A percentile compares a stretch with the other conserved stretches of the same genome.
These are phyloP conservation scores for Bathynomus jamesi DNA, from an alignment of 1,140 invertebrate species.

Conservation along the genomic window DNA sequence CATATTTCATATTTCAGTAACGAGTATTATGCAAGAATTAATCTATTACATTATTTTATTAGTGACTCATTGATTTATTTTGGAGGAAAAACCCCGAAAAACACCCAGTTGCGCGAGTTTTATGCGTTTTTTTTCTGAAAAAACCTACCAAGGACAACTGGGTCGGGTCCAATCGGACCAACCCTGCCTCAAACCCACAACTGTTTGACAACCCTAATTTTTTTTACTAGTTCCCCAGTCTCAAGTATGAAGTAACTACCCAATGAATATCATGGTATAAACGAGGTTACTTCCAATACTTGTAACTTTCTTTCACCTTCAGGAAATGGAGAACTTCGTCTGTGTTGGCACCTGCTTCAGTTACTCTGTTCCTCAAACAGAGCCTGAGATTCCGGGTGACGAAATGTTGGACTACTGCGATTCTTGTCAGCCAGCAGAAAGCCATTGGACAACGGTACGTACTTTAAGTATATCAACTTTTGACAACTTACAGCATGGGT, in stretches of 20 bases:
- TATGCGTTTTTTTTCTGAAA: no score
- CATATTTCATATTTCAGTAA: no score
- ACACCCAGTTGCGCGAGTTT: no score
- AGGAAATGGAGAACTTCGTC: conserved; percentile 59
- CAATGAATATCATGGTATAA: neutral
- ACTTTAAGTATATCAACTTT: neutral
- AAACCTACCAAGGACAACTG: no score
- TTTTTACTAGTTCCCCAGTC: neutral
- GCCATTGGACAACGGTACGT: conserved; percentile 56
- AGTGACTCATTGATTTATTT: no score
- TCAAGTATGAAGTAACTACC: neutral
- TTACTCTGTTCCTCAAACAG: conserved; percentile 58
- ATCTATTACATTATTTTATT: no score
- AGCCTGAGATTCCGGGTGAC: conserved; percentile 57
- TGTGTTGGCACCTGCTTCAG: conserved; percentile 62
- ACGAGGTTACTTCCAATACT: no score
- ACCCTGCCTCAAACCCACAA: neutral
- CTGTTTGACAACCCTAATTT: neutral
- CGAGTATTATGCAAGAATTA: no score
- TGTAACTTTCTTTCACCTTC: conserved; percentile 12
- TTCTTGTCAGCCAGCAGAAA: conserved; percentile 55
- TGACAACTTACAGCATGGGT: neutral
- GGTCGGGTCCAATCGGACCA: neutral
- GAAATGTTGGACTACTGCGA: conserved; percentile 59
- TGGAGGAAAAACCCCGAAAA: no score